Evolutionary conservation across 2,113 vertebrate species (phyloP).

Genomic region (Lonchura striata): DNA sequence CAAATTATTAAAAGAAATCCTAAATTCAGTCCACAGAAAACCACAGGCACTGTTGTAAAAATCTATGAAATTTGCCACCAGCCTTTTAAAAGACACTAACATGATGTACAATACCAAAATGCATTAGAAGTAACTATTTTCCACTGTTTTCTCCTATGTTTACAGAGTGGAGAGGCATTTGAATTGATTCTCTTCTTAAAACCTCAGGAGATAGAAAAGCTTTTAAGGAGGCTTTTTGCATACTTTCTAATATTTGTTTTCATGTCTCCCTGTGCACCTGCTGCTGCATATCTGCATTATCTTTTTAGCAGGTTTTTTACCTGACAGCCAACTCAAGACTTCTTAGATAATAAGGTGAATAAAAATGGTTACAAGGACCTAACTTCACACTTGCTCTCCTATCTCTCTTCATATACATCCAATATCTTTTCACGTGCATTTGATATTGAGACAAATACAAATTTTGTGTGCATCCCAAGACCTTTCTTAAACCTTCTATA

Average conservation of each 20-base stretch:
- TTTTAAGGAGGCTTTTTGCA: conserved; percentile 56
- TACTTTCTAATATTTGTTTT: conserved; percentile 45
- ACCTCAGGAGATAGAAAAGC: conserved; percentile 46
- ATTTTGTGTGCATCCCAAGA: neutral
- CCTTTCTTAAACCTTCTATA: neutral
- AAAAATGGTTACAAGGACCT: neutral
- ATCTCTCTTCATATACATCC: neutral
- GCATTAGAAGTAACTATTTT: neutral
- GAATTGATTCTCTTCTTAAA: conserved; percentile 30
- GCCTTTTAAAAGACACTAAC: neutral
- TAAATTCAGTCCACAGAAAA: neutral
- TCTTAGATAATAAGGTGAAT: conserved; percentile 1
- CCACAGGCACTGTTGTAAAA: neutral
- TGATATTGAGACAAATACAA: neutral
- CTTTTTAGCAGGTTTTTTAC: conserved; percentile 17
- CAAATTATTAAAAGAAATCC: neutral
- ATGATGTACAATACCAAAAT: neutral
- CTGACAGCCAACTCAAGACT: neutral
- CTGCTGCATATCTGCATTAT: neutral
- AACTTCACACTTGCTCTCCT: neutral
- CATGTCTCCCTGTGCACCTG: neutral
- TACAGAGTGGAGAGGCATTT: neutral
- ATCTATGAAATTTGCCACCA: neutral
- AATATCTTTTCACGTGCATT: neutral
- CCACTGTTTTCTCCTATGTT: neutral